Percentiles rank a stretch among this genome's conserved stretches.
phyloP scores from a whole-genome alignment of 2,797 vertebrate species.

The Steatocranus sp. region DNA sequence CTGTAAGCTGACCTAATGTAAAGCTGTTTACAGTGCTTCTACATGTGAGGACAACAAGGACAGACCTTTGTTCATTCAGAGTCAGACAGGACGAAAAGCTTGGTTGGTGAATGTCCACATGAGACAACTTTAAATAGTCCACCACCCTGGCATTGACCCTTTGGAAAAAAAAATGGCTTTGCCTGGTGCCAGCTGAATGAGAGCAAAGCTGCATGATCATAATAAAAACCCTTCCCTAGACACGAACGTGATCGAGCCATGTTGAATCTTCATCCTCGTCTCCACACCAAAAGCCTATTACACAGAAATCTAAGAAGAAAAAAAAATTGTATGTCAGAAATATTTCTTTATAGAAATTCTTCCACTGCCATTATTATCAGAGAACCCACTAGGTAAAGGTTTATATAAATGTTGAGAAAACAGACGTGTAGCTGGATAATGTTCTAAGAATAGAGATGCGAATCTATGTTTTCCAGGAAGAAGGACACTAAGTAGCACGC shows the following conservation, averaged over 20 bases:
- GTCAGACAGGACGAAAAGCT: conserved; percentile 45
- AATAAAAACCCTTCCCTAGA: conserved; percentile 15
- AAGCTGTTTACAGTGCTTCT: not conserved
- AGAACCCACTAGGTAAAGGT: conserved; percentile 8
- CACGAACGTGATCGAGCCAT: conserved; percentile 14
- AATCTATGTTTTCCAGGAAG: conserved; percentile 16
- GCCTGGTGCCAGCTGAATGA: conserved; percentile 39
- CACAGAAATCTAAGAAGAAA: conserved; percentile 1
- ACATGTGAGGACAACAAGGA: conserved; percentile 22
- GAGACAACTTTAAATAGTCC: conserved; percentile 47
- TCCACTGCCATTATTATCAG: not conserved
- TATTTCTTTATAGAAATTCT: not conserved
- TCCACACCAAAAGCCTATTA: conserved; percentile 34
- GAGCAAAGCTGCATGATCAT: conserved; percentile 32
- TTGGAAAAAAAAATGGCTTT: conserved; percentile 31
- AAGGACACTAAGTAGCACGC: conserved; percentile 31
- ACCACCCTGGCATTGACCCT: conserved; percentile 38
- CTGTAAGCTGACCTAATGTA: not conserved
- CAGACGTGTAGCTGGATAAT: not conserved
- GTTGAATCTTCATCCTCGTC: conserved; percentile 20
- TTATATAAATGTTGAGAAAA: conserved; percentile 10
- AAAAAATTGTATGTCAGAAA: not conserved
- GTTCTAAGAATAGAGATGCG: not conserved
- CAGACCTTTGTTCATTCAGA: conserved; percentile 24
- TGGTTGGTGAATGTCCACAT: conserved; percentile 38